phyloP scores from a whole-genome alignment of 2,113 vertebrate species.

The Amblyopsis rosae region DNA sequence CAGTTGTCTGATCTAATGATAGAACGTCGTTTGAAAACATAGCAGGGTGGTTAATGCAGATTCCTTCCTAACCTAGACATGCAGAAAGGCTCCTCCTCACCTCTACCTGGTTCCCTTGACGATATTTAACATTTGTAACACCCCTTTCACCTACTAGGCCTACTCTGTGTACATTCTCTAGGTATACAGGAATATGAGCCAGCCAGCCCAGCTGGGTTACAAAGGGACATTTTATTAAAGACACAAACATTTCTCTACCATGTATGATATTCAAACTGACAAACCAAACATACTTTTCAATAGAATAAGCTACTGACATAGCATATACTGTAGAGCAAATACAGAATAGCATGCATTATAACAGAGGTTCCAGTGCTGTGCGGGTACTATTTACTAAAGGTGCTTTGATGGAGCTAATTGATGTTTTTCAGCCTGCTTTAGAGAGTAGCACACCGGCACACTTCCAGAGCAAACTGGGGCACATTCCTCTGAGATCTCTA shows the following conservation, averaged over 20 bases:
- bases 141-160: neutral
- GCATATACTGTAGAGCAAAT: neutral
- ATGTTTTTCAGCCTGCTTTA: constrained; percentile 62
- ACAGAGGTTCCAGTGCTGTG: constrained; percentile 45
- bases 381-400: constrained; percentile 61
- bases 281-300: neutral
- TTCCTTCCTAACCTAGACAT: constrained; percentile 21
- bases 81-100: constrained; percentile 1
- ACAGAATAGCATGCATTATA: constrained; percentile 34
- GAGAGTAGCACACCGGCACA: constrained; percentile 61
- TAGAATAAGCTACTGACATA: constrained; percentile 15
- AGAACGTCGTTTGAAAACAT: constrained; percentile 41
- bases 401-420: constrained; percentile 57
- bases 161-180: neutral
- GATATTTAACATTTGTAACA: neutral
- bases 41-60: constrained; percentile 21
- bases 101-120: neutral
- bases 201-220: neutral
- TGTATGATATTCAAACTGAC: constrained; percentile 18
- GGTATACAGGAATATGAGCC: neutral
- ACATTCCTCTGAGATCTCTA: constrained; percentile 73
- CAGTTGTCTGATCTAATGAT: constrained; percentile 54
- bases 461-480: constrained; percentile 67
- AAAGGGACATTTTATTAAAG: neutral
- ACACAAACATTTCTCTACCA: constrained; percentile 10